Percentiles rank a stretch among this genome's conserved stretches.
Evolutionary conservation across 2,888 invertebrate genomes (phyloP).

Genomic region (Hipparchia sbordonii): DNA sequence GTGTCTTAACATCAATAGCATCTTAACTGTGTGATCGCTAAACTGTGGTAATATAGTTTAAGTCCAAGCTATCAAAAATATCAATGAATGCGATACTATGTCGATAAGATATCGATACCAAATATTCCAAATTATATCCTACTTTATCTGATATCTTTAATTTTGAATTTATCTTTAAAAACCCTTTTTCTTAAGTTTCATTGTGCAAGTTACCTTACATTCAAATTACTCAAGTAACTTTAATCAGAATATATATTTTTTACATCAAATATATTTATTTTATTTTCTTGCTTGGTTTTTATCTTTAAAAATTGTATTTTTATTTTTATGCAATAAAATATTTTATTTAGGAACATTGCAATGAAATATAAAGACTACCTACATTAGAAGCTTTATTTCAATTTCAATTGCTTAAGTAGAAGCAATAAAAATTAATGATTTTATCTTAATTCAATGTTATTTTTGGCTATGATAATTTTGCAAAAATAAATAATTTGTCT

Average conservation of each 20-base stretch:
- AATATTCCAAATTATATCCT: neutral
- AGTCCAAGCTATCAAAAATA: constrained; percentile 1
- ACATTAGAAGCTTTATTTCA: neutral
- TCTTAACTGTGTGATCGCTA: neutral
- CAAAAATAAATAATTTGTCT: neutral
- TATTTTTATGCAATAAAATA: neutral
- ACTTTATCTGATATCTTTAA: neutral
- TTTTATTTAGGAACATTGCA: neutral
- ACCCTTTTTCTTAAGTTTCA: neutral
- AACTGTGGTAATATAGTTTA: constrained; percentile 5
- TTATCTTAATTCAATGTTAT: neutral
- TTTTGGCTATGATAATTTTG: constrained; percentile 19
- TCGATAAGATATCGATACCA: constrained; percentile 1
- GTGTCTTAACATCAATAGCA: too few relatives aligned
- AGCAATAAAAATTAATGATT: neutral
- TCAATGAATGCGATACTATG: neutral
- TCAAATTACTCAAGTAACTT: neutral
- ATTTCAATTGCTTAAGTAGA: too few relatives aligned
- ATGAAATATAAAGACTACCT: neutral
- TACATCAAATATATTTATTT: neutral
- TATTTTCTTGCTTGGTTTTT: neutral
- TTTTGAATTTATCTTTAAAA: neutral
- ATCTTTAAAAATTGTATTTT: neutral
- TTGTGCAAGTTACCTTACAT: neutral
- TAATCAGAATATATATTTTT: neutral